Percentiles rank a stretch among this genome's conserved stretches.
Evolutionary conservation across 2,888 invertebrate species (phyloP).

Genomic region (Sesia bembeciformis): DNA sequence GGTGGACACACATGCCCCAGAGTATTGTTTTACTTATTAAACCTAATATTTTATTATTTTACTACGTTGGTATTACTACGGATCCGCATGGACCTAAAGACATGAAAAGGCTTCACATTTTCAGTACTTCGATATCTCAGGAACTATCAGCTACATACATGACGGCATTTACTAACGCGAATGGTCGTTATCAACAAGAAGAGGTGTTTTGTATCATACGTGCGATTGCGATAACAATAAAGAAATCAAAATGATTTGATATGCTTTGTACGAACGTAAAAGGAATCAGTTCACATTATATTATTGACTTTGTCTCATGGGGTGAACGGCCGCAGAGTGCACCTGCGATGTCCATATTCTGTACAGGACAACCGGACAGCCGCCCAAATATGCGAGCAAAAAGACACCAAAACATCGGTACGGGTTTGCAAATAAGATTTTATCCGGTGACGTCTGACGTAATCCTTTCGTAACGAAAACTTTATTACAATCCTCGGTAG

Average conservation of each 20-base stretch:
- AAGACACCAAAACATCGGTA: constrained; percentile 29
- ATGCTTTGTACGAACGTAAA: neutral
- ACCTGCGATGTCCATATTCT: constrained; percentile 35
- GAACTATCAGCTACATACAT: too few relatives aligned
- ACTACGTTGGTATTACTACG: too few relatives aligned
- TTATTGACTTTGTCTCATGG: constrained; percentile 2
- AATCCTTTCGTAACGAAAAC: neutral
- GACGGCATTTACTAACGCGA: too few relatives aligned
- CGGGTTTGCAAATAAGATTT: constrained; percentile 24
- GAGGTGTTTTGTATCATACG: too few relatives aligned
- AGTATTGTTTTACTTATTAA: too few relatives aligned
- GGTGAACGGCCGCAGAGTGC: constrained; percentile 55
- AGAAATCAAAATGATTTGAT: neutral
- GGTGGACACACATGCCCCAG: too few relatives aligned
- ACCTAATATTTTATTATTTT: too few relatives aligned
- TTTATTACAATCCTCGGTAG: too few relatives aligned
- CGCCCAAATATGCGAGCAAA: constrained; percentile 55
- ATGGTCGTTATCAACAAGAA: too few relatives aligned
- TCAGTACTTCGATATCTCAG: too few relatives aligned
- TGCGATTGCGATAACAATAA: neutral
- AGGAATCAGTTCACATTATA: neutral
- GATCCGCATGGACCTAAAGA: too few relatives aligned
- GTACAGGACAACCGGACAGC: constrained; percentile 18
- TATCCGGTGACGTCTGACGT: neutral
- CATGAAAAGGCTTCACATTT: too few relatives aligned